These are phyloP conservation scores for Tragelaphus eurycerus DNA, from an alignment of 2,797 vertebrate species.

Conservation along the genomic window DNA sequence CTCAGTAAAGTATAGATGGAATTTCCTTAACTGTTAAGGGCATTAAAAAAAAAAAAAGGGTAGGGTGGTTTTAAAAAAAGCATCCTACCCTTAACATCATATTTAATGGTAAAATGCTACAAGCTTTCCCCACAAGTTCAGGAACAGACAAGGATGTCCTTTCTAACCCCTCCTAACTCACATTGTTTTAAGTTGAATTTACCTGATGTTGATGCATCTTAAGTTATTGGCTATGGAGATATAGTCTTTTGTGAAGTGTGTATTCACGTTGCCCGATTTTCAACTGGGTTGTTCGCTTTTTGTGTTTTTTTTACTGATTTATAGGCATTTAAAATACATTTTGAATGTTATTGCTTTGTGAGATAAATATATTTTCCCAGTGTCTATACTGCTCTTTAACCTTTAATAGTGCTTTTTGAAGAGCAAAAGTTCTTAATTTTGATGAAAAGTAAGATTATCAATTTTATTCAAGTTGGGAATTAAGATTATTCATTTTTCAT, in stretches of 20 bases:
- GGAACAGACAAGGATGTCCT: background rate
- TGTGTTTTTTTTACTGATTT: background rate
- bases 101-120: background rate
- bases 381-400: background rate
- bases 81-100: background rate
- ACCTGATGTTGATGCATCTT: background rate
- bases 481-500: background rate
- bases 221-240: background rate
- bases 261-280: background rate
- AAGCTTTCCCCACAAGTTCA: background rate
- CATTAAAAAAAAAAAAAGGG: background rate
- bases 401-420: background rate
- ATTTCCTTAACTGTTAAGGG: background rate
- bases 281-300: background rate
- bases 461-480: background rate
- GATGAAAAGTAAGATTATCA: background rate
- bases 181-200: background rate
- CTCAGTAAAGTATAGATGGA: background rate
- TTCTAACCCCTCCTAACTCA: background rate
- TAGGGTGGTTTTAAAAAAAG: too few relatives aligned
- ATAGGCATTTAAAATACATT: background rate
- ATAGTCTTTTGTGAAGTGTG: background rate
- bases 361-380: background rate
- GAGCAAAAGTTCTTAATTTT: background rate
- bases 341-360: background rate